Conservation (phyloP, 2,113 vertebrate genomes). For the Vulpes vulpes region DNA sequence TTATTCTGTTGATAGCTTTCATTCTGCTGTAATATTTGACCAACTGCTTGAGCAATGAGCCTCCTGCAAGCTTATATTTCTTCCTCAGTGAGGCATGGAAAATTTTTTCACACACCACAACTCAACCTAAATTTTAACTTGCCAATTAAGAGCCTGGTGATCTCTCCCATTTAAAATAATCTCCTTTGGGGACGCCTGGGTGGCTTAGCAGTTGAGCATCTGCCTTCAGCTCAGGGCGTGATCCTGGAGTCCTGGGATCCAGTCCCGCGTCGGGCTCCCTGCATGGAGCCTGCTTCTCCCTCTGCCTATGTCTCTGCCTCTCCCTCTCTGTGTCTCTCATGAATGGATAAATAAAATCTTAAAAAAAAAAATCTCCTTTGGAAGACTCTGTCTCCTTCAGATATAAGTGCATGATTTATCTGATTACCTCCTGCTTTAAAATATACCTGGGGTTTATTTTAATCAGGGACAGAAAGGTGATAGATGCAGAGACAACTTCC, state of each 20-base stretch:
- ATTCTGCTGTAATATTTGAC: neutral
- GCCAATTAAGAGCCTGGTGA: neutral
- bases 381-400: neutral
- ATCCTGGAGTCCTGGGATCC: too few relatives aligned
- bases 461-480: neutral
- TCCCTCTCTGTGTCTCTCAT: too few relatives aligned
- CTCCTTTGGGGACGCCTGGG: neutral
- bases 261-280: too few relatives aligned
- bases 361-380: neutral
- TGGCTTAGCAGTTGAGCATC: too few relatives aligned
- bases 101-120: neutral
- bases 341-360: too few relatives aligned
- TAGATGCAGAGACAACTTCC: neutral
- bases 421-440: neutral
- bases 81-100: neutral
- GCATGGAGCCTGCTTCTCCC: too few relatives aligned
- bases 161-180: neutral
- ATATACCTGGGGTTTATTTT: neutral
- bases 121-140: constrained; percentile 10
- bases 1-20: neutral
- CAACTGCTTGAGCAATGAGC: neutral
- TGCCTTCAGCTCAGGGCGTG: too few relatives aligned
- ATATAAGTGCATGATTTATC: neutral
- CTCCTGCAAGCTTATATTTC: neutral
- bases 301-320: too few relatives aligned